Percentiles rank a stretch among this genome's conserved stretches.
phyloP scores from a whole-genome alignment of 2,797 vertebrate species.

The Trachurus trachurus region DNA sequence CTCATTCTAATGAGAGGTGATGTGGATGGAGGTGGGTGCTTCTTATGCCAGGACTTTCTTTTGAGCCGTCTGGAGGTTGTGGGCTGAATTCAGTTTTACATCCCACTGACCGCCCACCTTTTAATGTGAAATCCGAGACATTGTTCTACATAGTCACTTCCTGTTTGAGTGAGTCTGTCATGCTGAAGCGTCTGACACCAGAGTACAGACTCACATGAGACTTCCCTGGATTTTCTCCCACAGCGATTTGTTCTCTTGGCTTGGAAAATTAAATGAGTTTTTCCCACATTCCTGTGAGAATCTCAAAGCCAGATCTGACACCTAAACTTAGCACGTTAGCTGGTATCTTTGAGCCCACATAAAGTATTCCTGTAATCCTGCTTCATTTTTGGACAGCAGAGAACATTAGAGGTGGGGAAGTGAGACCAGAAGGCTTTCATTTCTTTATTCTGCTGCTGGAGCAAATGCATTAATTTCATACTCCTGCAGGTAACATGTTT shows the following conservation, averaged over 20 bases:
- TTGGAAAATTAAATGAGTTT: not conserved
- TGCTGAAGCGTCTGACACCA: not conserved
- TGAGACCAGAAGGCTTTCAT: too few relatives aligned
- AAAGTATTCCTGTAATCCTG: not conserved
- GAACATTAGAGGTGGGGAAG: too few relatives aligned
- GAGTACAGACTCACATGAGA: not conserved
- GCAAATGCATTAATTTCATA: slow-evolving; percentile 10
- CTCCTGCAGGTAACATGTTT: slow-evolving; percentile 24
- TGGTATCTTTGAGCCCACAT: not conserved
- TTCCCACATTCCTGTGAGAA: not conserved
- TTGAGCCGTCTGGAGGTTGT: slow-evolving; percentile 21
- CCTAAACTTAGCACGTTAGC: too few relatives aligned
- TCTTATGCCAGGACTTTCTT: slow-evolving; percentile 18
- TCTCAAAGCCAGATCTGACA: not conserved
- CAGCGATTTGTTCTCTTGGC: not conserved
- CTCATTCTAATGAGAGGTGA: slow-evolving; percentile 12
- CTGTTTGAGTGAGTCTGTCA: not conserved
- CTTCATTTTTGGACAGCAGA: not conserved
- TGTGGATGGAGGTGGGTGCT: slow-evolving; percentile 28
- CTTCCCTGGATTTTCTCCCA: not conserved
- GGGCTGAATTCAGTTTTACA: slow-evolving; percentile 14
- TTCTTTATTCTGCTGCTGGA: not conserved
- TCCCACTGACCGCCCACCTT: slow-evolving; percentile 18
- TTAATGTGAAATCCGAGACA: slow-evolving; percentile 12
- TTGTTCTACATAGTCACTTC: slow-evolving; percentile 13